Base-by-base conservation (phyloP, 2,888 invertebrate genomes). In the Kryphioiulus occultus region DNA sequence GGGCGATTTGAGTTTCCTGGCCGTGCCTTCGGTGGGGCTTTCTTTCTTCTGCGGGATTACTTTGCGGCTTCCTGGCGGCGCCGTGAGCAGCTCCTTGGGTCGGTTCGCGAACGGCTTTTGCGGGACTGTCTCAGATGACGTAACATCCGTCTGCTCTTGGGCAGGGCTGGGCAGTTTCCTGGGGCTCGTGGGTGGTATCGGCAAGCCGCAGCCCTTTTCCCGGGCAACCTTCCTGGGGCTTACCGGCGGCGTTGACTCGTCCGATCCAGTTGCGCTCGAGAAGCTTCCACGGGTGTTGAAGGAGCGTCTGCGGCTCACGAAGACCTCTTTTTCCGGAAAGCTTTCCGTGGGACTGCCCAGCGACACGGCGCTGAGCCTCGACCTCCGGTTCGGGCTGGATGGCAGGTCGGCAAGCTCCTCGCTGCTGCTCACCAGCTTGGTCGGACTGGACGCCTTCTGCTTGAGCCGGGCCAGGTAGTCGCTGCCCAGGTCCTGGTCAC, bases 401-500 rank as follows among this genome's bases (percentile, higher is more conserved):
- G 68, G 68, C 10, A 87, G 19, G 32, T 53, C 88, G n/a, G 22
- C 26, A 7, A 35, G 32, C 26, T 87, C 85, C 12, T 87, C 87
- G 47, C 30, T 47, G 22, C 78, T 44, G 7, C 42, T 86, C 9
- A 44, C 47, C 47, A 88, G 87, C 30, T 89, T 87, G 1, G 89
- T 89, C 7, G 90, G 89, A 87, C 90, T 90, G 12, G 89, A 89
- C 0, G 92, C 92, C 90, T 93, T 92, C 90, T 93, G 92, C 90
- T 93, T 93, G 88, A 93, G 91, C 90, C 93, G 91, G 86, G 95
- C 93, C 88, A 97, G 95, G 53, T 87, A 86, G 44, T 89, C 89
- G 85, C 87, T 86, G 15, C 96, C 95, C 87, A 96, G 96, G 0
- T 91, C 91, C 88, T 91, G 91, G 87, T 92, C 91, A 47, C 90